These are phyloP conservation scores for Lepilemur ruficaudatus DNA, from an alignment of 2,797 vertebrate genomes.

Conservation along the genomic window DNA sequence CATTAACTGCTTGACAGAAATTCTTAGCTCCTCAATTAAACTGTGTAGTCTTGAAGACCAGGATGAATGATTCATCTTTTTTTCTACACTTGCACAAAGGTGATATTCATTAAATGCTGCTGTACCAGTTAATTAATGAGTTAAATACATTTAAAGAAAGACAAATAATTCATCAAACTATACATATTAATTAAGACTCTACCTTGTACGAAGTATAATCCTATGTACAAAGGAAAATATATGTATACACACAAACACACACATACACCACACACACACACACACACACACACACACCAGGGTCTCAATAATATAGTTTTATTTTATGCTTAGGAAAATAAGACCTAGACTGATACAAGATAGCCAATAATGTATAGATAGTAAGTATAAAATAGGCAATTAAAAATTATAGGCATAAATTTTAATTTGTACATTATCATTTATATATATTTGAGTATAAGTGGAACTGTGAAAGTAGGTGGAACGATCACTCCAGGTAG, in stretches of 20 bases:
- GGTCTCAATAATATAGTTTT: not conserved
- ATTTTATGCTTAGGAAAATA: conserved; percentile 13
- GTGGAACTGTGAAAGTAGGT: not conserved
- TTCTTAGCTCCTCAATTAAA: not conserved
- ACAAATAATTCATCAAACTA: not conserved
- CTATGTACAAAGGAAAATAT: not conserved
- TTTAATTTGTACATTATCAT: not conserved
- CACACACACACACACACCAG: not conserved
- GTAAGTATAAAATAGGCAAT: not conserved
- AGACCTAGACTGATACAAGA: not conserved
- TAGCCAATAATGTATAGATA: not conserved
- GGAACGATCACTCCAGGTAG: not conserved
- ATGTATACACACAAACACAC: not conserved
- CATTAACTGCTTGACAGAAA: not conserved
- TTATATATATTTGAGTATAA: not conserved
- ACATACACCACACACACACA: not conserved
- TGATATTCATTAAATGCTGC: not conserved
- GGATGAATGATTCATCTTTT: not conserved
- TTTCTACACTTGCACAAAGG: not conserved
- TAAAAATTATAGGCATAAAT: not conserved
- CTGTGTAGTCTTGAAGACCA: not conserved
- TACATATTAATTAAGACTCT: not conserved
- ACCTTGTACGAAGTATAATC: not conserved
- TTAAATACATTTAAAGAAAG: conserved; percentile 18
- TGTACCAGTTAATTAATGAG: not conserved